These are phyloP conservation scores for Melopsittacus undulatus DNA, from an alignment of 2,797 vertebrate genomes.

Conservation along the genomic window DNA sequence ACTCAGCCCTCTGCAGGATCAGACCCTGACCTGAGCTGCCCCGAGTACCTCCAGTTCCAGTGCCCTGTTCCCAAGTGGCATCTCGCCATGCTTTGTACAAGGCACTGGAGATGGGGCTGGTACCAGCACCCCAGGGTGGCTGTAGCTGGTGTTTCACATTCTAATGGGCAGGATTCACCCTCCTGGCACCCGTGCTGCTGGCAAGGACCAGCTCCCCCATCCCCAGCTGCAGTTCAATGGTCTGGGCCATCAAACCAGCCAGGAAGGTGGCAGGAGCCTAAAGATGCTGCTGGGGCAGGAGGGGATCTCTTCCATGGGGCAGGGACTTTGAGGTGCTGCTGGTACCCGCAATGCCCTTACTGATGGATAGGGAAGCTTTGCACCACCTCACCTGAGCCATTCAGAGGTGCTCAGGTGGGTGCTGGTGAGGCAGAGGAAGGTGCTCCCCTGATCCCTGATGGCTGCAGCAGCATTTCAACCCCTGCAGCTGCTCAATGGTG, in stretches of 20 bases:
- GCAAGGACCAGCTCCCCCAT: background rate
- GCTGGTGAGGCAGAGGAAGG: background rate
- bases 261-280: background rate
- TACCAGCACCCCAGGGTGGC: background rate
- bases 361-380: background rate
- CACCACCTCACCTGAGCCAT: accelerated
- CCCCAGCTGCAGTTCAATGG: background rate
- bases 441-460: background rate
- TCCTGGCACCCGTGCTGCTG: background rate
- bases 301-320: background rate
- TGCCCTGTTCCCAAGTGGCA: background rate
- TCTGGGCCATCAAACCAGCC: accelerated
- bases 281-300: background rate
- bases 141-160: background rate
- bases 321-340: background rate
- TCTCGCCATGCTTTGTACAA: background rate
- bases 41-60: background rate
- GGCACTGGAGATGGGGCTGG: background rate
- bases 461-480: background rate
- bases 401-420: background rate
- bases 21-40: background rate
- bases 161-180: background rate
- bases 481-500: background rate
- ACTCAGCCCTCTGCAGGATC: background rate
- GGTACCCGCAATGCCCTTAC: background rate